These are phyloP conservation scores for Odontocerum albicorne DNA, from an alignment of 2,888 invertebrate genomes.

Conservation along the genomic window DNA sequence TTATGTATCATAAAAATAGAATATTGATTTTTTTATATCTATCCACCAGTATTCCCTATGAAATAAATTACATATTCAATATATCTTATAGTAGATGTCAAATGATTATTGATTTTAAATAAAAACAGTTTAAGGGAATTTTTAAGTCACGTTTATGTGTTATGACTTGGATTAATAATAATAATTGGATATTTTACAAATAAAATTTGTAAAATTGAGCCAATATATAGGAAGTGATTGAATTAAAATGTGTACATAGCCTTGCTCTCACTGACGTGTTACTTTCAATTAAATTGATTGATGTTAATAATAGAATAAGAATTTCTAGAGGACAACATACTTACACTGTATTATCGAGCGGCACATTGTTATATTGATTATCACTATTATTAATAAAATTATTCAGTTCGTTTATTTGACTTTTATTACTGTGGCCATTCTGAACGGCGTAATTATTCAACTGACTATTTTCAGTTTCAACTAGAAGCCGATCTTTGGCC, in stretches of 20 bases:
- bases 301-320: too few species aligned
- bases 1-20: too few species aligned
- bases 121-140: too few species aligned
- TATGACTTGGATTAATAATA: too few species aligned
- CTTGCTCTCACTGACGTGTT: too few species aligned
- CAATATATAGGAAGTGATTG: too few species aligned
- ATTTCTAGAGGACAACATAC: conserved; percentile 25
- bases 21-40: too few species aligned
- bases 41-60: background rate
- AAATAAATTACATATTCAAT: background rate
- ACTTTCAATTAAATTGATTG: too few species aligned
- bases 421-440: conserved; percentile 36
- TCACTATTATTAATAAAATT: conserved; percentile 35
- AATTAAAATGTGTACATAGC: conserved; percentile 2
- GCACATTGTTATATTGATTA: conserved; percentile 34
- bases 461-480: conserved; percentile 22
- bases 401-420: conserved; percentile 34
- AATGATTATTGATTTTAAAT: too few species aligned
- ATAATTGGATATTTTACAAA: too few species aligned
- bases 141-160: too few species aligned
- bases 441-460: conserved; percentile 30
- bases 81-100: background rate
- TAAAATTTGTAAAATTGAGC: too few species aligned
- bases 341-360: conserved; percentile 36
- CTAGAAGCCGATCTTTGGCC: conserved; percentile 17